Evolutionary conservation across 2,113 vertebrate genomes (phyloP).

Genomic region (Thalassarche chlororhynchos): DNA sequence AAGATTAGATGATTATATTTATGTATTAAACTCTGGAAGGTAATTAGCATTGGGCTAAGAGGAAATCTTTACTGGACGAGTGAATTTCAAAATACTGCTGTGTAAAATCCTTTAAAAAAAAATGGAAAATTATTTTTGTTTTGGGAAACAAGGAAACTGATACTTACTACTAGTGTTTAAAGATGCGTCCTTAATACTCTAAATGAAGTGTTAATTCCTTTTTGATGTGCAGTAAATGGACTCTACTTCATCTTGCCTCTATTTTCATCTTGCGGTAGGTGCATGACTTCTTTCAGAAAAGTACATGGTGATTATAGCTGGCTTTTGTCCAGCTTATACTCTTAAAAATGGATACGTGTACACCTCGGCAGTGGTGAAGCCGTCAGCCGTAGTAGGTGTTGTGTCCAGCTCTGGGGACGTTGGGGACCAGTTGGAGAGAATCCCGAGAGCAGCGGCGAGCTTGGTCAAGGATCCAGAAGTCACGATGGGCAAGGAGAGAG

Average conservation of each 20-base stretch:
- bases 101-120: not conserved
- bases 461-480: not conserved
- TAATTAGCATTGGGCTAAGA: no score
- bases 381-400: not conserved
- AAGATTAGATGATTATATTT: not conserved
- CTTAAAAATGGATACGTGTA: not conserved
- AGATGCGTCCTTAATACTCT: not conserved
- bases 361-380: accelerated
- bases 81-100: not conserved
- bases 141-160: not conserved
- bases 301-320: not conserved
- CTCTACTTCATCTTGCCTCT: not conserved
- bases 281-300: not conserved
- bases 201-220: not conserved
- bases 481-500: accelerated
- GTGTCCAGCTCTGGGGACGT: accelerated
- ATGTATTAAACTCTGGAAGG: not conserved
- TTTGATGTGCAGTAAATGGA: not conserved
- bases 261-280: not conserved
- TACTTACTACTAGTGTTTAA: accelerated
- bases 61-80: no score
- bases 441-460: not conserved
- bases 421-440: not conserved
- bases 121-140: not conserved
- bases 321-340: not conserved